Conservation (phyloP, 2,888 invertebrate genomes). For the Stenotaenia linearis region DNA sequence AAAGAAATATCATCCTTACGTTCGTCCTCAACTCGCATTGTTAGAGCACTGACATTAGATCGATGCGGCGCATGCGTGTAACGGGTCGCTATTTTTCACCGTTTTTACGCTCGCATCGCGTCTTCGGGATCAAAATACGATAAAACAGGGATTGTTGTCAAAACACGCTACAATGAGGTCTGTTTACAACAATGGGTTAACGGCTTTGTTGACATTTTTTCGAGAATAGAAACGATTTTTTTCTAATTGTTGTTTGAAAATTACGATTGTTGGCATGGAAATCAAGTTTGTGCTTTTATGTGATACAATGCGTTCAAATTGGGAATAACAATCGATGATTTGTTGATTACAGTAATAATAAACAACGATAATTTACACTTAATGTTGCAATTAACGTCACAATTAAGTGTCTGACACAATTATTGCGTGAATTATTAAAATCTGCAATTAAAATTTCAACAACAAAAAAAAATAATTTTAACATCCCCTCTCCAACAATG, state of each 20-base stretch:
- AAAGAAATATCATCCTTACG: conserved; percentile 6
- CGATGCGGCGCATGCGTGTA: conserved; percentile 12
- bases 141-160: conserved; percentile 12
- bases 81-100: neutral
- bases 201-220: neutral
- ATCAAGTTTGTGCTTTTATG: neutral
- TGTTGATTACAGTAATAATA: too few relatives aligned
- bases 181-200: conserved; percentile 6
- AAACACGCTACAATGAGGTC: neutral
- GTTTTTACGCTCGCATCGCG: conserved; percentile 4
- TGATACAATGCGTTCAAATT: neutral
- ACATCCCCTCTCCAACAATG: neutral
- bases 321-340: neutral
- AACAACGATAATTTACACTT: too few relatives aligned
- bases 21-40: conserved; percentile 13
- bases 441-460: too few relatives aligned
- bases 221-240: neutral
- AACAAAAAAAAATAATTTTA: too few relatives aligned
- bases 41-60: conserved; percentile 16
- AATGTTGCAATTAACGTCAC: too few relatives aligned
- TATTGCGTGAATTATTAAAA: too few relatives aligned
- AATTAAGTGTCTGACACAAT: too few relatives aligned
- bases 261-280: neutral
- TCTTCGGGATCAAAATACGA: neutral
- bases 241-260: neutral